A percentile compares a stretch with the other conserved stretches of the same genome.
These are phyloP conservation scores for Riparia riparia DNA, from an alignment of 2,113 vertebrate genomes.

Conservation along the genomic window DNA sequence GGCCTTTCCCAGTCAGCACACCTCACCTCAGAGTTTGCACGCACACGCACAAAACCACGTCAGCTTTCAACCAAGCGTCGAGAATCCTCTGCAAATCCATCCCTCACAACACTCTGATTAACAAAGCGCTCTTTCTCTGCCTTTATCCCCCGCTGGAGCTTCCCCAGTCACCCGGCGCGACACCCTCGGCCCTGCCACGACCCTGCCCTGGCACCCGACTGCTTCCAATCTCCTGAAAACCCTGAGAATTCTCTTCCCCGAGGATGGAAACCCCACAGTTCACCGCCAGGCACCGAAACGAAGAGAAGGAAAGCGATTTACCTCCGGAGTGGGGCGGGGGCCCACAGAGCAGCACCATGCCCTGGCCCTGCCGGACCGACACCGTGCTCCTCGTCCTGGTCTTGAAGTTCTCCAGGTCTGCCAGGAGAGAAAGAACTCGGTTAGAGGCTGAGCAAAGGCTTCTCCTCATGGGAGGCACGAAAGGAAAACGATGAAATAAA, in stretches of 20 bases:
- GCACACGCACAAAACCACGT: not conserved
- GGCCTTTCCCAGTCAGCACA: not conserved
- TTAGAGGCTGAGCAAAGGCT: not conserved
- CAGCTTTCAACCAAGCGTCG: not conserved
- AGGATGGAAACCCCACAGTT: not conserved
- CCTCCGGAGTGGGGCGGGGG: constrained; percentile 94
- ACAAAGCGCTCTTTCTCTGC: not conserved
- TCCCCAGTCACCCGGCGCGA: not conserved
- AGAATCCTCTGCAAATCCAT: not conserved
- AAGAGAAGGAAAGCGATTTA: constrained; percentile 44
- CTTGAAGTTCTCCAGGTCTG: constrained; percentile 96
- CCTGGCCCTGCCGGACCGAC: constrained; percentile 93
- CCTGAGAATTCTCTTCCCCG: not conserved
- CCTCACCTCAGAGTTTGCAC: not conserved
- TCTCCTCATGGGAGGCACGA: not conserved
- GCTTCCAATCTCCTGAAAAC: not conserved
- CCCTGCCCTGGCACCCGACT: no score
- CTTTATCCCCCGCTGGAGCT: not conserved
- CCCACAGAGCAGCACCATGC: constrained; percentile 94
- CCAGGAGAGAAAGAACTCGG: constrained; percentile 38
- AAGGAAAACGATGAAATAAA: not conserved
- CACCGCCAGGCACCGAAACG: fast-evolving
- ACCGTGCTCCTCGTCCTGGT: constrained; percentile 90
- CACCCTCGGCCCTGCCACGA: not conserved
- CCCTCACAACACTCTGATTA: no score